Evolutionary conservation across 1,140 invertebrate species (phyloP).

Genomic region (Hycleus cichorii): DNA sequence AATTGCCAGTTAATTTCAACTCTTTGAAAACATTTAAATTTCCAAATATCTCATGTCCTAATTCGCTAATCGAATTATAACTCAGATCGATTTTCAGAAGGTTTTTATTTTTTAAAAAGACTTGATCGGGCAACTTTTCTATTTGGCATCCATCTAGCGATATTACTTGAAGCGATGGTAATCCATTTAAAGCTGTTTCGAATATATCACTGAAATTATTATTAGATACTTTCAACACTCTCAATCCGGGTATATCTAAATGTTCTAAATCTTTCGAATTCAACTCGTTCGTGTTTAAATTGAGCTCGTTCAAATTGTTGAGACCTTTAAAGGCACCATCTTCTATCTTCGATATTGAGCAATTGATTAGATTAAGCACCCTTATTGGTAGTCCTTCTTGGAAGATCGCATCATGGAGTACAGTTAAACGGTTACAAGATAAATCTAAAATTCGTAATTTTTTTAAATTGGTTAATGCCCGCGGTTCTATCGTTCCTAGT

Average conservation of each 20-base stretch:
- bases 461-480: conserved; percentile 51
- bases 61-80: conserved; percentile 55
- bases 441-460: conserved; percentile 55
- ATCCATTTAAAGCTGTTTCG: conserved; percentile 58
- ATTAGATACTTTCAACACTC: conserved; percentile 60
- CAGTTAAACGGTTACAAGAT: conserved; percentile 51
- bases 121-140: conserved; percentile 52
- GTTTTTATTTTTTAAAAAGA: conserved; percentile 69
- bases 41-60: conserved; percentile 61
- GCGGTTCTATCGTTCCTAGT: conserved; percentile 49
- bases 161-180: conserved; percentile 66
- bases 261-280: conserved; percentile 55
- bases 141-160: conserved; percentile 62
- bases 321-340: conserved; percentile 56
- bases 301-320: conserved; percentile 59
- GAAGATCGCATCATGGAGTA: conserved; percentile 52
- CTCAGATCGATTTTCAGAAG: conserved; percentile 63
- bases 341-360: conserved; percentile 55
- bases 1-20: conserved; percentile 64
- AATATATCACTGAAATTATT: conserved; percentile 71
- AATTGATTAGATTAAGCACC: conserved; percentile 52
- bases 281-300: conserved; percentile 66
- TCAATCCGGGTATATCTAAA: conserved; percentile 63
- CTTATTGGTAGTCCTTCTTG: conserved; percentile 52
- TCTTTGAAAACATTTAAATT: conserved; percentile 65